Evolutionary conservation across 2,888 invertebrate species (phyloP).

Genomic region (Enchytraeus crypticus): DNA sequence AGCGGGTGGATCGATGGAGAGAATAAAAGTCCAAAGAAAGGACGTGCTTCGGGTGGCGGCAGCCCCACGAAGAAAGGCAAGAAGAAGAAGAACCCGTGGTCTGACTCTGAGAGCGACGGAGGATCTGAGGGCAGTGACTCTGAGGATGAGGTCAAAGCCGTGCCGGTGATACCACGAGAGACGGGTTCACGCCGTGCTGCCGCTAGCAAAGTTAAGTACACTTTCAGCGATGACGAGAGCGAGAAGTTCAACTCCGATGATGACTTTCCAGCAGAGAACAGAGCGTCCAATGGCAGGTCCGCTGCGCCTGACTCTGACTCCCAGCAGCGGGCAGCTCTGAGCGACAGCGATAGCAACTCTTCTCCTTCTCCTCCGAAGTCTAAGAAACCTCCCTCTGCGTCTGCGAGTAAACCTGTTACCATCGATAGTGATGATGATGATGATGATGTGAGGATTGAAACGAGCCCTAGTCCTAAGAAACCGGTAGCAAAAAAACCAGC

Average conservation of each 20-base stretch:
- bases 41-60: not conserved
- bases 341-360: too few relatives aligned
- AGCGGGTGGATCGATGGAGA: not conserved
- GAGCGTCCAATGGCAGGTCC: too few relatives aligned
- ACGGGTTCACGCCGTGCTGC: slow-evolving; percentile 10
- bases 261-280: too few relatives aligned
- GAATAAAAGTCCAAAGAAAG: not conserved
- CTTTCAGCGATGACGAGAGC: slow-evolving; percentile 4
- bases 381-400: not conserved
- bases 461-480: not conserved
- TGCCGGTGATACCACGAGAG: not conserved
- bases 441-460: not conserved
- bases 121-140: slow-evolving; percentile 22
- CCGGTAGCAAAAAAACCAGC: not conserved
- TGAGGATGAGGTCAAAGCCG: slow-evolving; percentile 1
- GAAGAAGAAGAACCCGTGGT: slow-evolving; percentile 46
- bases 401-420: not conserved
- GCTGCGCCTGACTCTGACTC: too few relatives aligned
- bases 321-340: too few relatives aligned
- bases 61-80: slow-evolving; percentile 31
- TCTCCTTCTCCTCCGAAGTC: not conserved
- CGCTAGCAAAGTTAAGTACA: slow-evolving; percentile 13
- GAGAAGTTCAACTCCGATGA: slow-evolving; percentile 1
- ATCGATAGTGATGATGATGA: not conserved
- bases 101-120: slow-evolving; percentile 30